Base-by-base conservation (phyloP, 2,888 invertebrate genomes). In the Drosophila bunnanda region DNA sequence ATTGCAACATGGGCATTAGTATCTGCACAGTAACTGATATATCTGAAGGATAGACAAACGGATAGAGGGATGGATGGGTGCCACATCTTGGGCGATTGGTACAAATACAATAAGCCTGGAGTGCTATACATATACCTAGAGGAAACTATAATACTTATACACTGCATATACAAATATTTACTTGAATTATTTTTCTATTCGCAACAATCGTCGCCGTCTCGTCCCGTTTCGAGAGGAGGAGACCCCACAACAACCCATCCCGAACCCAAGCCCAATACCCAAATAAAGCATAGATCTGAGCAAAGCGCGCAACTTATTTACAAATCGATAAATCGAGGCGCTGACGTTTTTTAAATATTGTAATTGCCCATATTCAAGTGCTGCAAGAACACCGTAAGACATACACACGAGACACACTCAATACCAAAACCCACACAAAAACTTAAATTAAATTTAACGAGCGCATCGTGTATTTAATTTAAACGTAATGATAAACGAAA, bases 161-260 rank as follows among this genome's bases (percentile, higher is more conserved):
- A 82, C 76, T 6, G 55, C 50, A 89, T 68, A 67, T 77, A 85
- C 67, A 88, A 82, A 80, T 86, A 80, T 79, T 83, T 86, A 87
- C 88, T 84, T 82, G 75, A 84, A 84, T 89, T 85, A 85, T 85
- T 85, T 85, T 85, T 85, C 86, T 85, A 85, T 85, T 85, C 78
- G 85, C 86, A 87, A 84, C 69, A 87, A 76, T 77, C 88, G 85
- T 66, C 72, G 77, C 48, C 38, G 55, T 46, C 46, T 69, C 57
- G 56, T 43, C 39, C 43, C 41, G 59, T 22, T 34, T 52, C 50
- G 41, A 34, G 17, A 56, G 44, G 39, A 66, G 57, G 52, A 56
- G 20, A 56, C 22, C 39, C 43, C 56, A 55, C 36, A 46, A 69
- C 36, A 44, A 46, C 56, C 38, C 67, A 67, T 55, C 38, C 20